Evolutionary conservation across 2,113 vertebrate genomes (phyloP).

Genomic region (Romanogobio albipinnatus): DNA sequence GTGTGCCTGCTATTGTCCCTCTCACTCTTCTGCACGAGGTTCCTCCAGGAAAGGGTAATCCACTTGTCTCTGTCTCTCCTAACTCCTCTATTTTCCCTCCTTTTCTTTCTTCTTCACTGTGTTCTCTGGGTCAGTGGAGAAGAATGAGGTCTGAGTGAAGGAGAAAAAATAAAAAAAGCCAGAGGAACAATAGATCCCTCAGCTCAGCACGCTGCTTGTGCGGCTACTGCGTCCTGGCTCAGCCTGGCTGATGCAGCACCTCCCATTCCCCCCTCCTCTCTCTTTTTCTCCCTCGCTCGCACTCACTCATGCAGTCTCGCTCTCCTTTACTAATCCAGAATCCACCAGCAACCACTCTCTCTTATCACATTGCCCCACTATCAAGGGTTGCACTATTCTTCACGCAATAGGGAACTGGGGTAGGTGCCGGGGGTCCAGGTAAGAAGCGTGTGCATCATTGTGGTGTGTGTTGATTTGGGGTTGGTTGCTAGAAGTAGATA

Average conservation of each 20-base stretch:
- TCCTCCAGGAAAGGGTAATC: conserved; percentile 55
- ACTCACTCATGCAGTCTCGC: conserved; percentile 10
- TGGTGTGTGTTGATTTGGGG: conserved; percentile 40
- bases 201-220: conserved; percentile 68
- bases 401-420: conserved; percentile 3
- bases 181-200: conserved; percentile 78
- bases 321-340: conserved; percentile 39
- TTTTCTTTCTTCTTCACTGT: conserved; percentile 44
- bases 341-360: conserved; percentile 17
- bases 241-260: conserved; percentile 71
- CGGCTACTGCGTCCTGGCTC: conserved; percentile 64
- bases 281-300: conserved; percentile 42
- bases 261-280: conserved; percentile 55
- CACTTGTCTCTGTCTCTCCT: conserved; percentile 34
- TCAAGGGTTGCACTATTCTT: conserved; percentile 40
- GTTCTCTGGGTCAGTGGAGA: conserved; percentile 56
- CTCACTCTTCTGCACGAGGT: conserved; percentile 38
- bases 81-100: conserved; percentile 36
- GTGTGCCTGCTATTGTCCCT: conserved; percentile 51
- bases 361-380: conserved; percentile 39
- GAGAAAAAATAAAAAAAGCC: conserved; percentile 55
- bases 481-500: conserved; percentile 5
- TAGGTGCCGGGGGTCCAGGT: not conserved
- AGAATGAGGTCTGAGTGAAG: conserved; percentile 56
- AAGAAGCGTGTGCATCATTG: conserved; percentile 15